Base-by-base conservation (phyloP, 2,797 vertebrate genomes). In the Gastrophryne carolinensis region DNA sequence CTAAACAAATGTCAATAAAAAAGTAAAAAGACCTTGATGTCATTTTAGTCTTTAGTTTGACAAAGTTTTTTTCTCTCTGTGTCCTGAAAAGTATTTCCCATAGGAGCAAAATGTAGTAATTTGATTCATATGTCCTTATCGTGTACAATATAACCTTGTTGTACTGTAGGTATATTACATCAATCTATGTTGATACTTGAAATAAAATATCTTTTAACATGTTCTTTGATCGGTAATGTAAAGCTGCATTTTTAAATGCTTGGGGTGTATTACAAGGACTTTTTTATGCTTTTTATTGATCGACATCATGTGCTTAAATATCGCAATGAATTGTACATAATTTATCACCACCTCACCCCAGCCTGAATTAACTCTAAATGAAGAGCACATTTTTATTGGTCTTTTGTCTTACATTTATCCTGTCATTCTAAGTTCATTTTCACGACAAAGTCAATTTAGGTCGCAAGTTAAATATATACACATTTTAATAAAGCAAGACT, bases 251-350 rank as follows among this genome's bases (percentile, higher is more conserved):
- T 67, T 82, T 75, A 75, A 75, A 67, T 75, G 61, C 63, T 67
- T 58, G 23, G 66, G 56, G 60, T 71, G 58, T 77, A 77, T 71
- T 57, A 77, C 66, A 27, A 71, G 49, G 58, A 44, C 63, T 71
- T 63, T 24, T 77, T 77, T 77, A 63, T 71, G 71, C 58, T 35
- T n/a, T 44, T 27, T 71, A 77, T 77, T 77, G 74, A 77, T 88
- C 81, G 86, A 85, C 79, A 82, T 52, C 80, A 82, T 67, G 84
- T 82, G 80, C 67, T 78, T 54, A 80, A 84, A 82, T 77, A 54
- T 54, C 74, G 57, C 29, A 71, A 71, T 49, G 58, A 64, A 71
- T 50, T 64, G 58, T 71, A 77, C 60, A 77, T 77, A 64, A 71
- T 77, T 77, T 71, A 77, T 77, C 50, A 77, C 49, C 50, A 64